Conservation (phyloP, 2,888 invertebrate species). For the Apamea epomidion region DNA sequence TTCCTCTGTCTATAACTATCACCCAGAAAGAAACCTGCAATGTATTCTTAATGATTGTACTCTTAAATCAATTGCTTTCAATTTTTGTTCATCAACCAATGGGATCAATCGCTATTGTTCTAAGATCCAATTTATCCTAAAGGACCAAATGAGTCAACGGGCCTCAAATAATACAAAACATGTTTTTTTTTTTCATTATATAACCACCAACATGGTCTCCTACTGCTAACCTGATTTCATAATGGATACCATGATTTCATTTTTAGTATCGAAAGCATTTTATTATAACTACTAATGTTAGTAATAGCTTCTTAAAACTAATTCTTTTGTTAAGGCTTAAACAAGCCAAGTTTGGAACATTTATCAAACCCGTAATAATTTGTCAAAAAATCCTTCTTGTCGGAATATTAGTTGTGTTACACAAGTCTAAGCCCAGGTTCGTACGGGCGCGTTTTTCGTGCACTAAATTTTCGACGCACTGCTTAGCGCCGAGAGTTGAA, state of each 20-base stretch:
- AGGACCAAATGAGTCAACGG: background rate
- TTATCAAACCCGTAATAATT: constrained; percentile 65
- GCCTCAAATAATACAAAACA: constrained; percentile 17
- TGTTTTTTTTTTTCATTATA: background rate
- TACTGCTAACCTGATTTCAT: constrained; percentile 49
- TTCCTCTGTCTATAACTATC: background rate
- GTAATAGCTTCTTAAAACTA: constrained; percentile 64
- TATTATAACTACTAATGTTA: constrained; percentile 52
- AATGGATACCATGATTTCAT: constrained; percentile 40
- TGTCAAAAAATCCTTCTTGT: constrained; percentile 54
- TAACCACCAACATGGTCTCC: constrained; percentile 19
- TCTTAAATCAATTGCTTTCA: constrained; percentile 19
- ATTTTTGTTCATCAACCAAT: background rate
- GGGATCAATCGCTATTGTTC: background rate
- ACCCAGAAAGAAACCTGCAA: constrained; percentile 1
- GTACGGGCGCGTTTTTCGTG: background rate
- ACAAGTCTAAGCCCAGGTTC: constrained; percentile 8
- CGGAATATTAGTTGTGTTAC: constrained; percentile 19
- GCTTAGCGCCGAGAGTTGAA: background rate
- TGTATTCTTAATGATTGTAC: constrained; percentile 10
- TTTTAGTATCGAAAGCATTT: constrained; percentile 60
- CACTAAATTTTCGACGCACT: background rate
- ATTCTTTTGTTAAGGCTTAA: constrained; percentile 61
- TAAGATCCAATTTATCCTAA: background rate
- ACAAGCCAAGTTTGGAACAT: constrained; percentile 66